A percentile compares a stretch with the other conserved stretches of the same genome.
These are phyloP conservation scores for Hycleus cichorii DNA, from an alignment of 1,140 invertebrate genomes.

Conservation along the genomic window DNA sequence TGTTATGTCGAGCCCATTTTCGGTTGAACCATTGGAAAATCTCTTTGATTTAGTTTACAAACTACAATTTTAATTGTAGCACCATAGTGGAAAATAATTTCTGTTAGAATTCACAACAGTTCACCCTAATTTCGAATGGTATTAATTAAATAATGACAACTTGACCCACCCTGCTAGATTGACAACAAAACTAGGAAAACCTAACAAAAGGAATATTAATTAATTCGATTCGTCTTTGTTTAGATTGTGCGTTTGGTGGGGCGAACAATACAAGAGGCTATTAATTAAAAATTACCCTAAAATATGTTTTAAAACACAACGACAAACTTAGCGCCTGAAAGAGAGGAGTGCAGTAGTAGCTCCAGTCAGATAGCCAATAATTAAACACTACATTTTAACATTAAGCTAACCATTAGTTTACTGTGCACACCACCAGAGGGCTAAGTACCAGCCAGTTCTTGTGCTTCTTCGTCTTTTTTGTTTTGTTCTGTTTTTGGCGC, in stretches of 20 bases:
- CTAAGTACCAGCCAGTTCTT: neutral
- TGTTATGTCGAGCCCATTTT: neutral
- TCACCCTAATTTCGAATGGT: no score
- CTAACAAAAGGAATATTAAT: no score
- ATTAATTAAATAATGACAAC: no score
- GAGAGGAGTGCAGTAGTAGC: slow-evolving; percentile 25
- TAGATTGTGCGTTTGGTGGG: no score
- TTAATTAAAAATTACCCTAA: slow-evolving; percentile 34
- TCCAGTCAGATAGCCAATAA: slow-evolving; percentile 26
- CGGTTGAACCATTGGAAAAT: no score
- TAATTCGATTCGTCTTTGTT: no score
- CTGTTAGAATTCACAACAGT: no score
- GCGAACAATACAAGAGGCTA: slow-evolving; percentile 6
- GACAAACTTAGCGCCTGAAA: neutral
- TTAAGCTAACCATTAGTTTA: slow-evolving; percentile 34
- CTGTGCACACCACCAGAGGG: slow-evolving; percentile 29
- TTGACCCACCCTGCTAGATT: no score
- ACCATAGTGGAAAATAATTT: no score
- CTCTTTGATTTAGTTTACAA: no score
- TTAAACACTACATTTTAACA: slow-evolving; percentile 35
- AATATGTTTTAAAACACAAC: slow-evolving; percentile 23
- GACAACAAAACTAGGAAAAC: no score
- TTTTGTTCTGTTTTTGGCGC: slow-evolving; percentile 37
- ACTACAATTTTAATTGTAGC: no score
- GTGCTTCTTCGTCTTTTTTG: neutral